Evolutionary conservation across 1,140 invertebrate species (phyloP), one percentile per base, ranked within the genome.

Genomic region (Spodoptera litura): DNA sequence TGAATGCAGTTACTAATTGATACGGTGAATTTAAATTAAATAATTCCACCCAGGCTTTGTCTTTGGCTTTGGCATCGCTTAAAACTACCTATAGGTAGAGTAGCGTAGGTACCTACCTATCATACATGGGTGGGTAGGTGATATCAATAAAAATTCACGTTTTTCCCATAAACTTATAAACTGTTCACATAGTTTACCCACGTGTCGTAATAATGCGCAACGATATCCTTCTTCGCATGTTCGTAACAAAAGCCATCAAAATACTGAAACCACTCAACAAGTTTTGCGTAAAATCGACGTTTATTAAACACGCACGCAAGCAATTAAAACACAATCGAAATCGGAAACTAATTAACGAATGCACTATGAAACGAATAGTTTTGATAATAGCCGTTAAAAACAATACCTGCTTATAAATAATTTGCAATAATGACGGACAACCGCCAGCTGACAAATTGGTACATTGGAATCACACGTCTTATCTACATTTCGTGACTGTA

Each of bases 11-110:
- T 78, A 79, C 79, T 81, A 84, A 84, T 82, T 81, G 64, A 76
- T 78, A 80, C 71, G 77, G 61, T 81, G 81, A 83, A 87, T 88
- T 85, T 84, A 85, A 85, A 73, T 68, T 79, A 35, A 81, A 80
- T 76, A 72, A 84, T 83, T 77, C 80, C n/a, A 13, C 6, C 11
- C 51, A 61, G 52, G 49, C 38, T 58, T 61, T 35, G 52, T n/a
- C n/a, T n/a, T n/a, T n/a, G n/a, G n/a, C n/a, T n/a, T n/a, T n/a
- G 10, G 13, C 8, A 49, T 11, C 3, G 62, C 13, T 25, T 10
- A 15, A 27, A 70, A 52, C 11, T 27, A 25, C 12, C 5, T 27
- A 12, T 49, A 12, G 4, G 27, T 9, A 8, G 25, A 27, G 25
- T 38, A 68, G 44, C n/a, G 25, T 27, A 55, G 12, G 68, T 71